phyloP scores from a whole-genome alignment of 2,888 invertebrate species.

The Lagria hirta region DNA sequence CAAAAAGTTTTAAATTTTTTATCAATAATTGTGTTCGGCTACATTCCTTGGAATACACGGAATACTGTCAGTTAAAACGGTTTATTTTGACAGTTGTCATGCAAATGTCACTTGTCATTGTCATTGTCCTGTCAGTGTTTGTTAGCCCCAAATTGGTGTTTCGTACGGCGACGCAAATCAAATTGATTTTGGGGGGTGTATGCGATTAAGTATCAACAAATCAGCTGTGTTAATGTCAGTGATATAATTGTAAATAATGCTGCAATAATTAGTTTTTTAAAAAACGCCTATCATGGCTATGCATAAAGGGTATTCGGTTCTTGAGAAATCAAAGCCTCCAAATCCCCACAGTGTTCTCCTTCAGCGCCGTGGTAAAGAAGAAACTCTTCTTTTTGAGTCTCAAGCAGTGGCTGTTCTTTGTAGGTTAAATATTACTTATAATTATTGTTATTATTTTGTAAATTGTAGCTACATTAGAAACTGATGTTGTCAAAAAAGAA shows the following conservation, averaged over 20 bases:
- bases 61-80: too few relatives aligned
- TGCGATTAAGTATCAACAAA: conserved; percentile 22
- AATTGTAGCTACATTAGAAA: conserved; percentile 73
- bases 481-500: conserved; percentile 83
- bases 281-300: conserved; percentile 73
- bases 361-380: conserved; percentile 84
- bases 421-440: too few relatives aligned
- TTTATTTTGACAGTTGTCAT: too few relatives aligned
- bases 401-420: conserved; percentile 85
- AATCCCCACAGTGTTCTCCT: conserved; percentile 87
- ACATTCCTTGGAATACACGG: too few relatives aligned
- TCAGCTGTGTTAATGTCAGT: conserved; percentile 25
- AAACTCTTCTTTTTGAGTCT: conserved; percentile 88
- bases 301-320: conserved; percentile 89
- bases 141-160: conserved; percentile 10
- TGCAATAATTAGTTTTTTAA: conserved; percentile 8
- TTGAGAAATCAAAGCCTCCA: conserved; percentile 83
- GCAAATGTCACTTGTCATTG: too few relatives aligned
- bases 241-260: conserved; percentile 14
- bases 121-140: too few relatives aligned
- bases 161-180: conserved; percentile 19
- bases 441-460: not conserved
- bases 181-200: conserved; percentile 26
- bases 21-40: too few relatives aligned
- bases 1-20: too few relatives aligned